Percentiles rank a stretch among this genome's conserved stretches.
phyloP scores from a whole-genome alignment of 2,888 invertebrate genomes.

The Lordiphosa fenestrarum region DNA sequence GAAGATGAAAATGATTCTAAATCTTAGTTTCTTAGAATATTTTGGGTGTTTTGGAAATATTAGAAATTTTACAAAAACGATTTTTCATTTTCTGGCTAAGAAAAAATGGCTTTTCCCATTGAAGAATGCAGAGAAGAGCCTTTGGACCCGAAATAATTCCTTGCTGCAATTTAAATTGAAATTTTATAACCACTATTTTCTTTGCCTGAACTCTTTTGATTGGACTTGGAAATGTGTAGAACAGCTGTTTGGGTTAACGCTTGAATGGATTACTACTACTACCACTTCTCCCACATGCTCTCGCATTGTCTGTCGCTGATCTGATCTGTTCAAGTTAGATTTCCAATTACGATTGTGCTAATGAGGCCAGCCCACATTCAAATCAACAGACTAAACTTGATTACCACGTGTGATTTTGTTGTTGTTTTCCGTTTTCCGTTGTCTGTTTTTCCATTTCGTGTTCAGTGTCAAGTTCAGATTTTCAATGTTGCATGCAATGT shows the following conservation, averaged over 20 bases:
- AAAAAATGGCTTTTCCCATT: too few species aligned
- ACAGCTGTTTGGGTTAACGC: conserved; percentile 48
- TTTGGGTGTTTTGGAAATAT: too few species aligned
- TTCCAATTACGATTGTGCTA: conserved; percentile 65
- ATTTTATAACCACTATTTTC: too few species aligned
- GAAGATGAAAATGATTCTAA: too few species aligned
- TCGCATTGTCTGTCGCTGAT: conserved; percentile 3
- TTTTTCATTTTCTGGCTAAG: too few species aligned
- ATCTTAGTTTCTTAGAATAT: too few species aligned
- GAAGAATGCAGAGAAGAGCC: too few species aligned
- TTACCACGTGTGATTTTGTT: conserved; percentile 25
- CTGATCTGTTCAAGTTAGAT: conserved; percentile 61
- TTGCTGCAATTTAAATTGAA: too few species aligned
- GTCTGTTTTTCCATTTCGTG: conserved; percentile 28
- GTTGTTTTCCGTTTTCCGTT: conserved; percentile 15
- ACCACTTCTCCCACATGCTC: conserved; percentile 5
- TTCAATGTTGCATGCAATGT: conserved; percentile 67
- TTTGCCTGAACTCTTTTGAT: conserved; percentile 22
- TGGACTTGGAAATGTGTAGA: conserved; percentile 57
- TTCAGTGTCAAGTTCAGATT: conserved; percentile 68
- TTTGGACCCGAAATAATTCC: too few species aligned
- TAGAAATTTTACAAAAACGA: too few species aligned
- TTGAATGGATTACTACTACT: conserved; percentile 36
- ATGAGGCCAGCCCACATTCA: conserved; percentile 40
- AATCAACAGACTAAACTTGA: conserved; percentile 34